Conservation (phyloP, 2,888 invertebrate genomes). For the Eucera pruinosa region DNA sequence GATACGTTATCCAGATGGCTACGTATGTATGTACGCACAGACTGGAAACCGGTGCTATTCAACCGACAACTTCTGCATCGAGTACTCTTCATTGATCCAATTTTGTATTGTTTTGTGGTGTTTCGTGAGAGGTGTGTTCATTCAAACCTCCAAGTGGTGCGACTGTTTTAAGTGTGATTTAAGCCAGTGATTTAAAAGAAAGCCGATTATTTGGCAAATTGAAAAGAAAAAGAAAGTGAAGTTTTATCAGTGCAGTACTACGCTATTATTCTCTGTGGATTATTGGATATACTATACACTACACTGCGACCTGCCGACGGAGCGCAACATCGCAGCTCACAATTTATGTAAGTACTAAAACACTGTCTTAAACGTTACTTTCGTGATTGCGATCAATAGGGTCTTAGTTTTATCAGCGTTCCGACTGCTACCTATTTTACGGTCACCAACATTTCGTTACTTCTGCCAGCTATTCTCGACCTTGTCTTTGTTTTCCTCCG, state of each 20-base stretch:
- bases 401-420: slow-evolving; percentile 26
- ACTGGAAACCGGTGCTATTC: slow-evolving; percentile 31
- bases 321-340: slow-evolving; percentile 50
- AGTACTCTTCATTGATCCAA: slow-evolving; percentile 46
- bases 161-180: slow-evolving; percentile 60
- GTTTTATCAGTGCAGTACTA: slow-evolving; percentile 70
- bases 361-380: slow-evolving; percentile 35
- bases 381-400: slow-evolving; percentile 54
- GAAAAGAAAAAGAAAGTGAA: slow-evolving; percentile 55
- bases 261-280: slow-evolving; percentile 73
- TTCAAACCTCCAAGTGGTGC: slow-evolving; percentile 51
- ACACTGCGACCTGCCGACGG: slow-evolving; percentile 48
- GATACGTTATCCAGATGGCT: slow-evolving; percentile 32
- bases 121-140: slow-evolving; percentile 43
- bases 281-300: slow-evolving; percentile 75
- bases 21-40: slow-evolving; percentile 19
- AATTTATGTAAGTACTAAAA: slow-evolving; percentile 58
- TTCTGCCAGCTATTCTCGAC: slow-evolving; percentile 24
- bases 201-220: slow-evolving; percentile 48
- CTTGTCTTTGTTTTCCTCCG: not conserved
- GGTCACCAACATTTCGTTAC: slow-evolving; percentile 48
- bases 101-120: slow-evolving; percentile 40
- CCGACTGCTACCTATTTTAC: slow-evolving; percentile 30
- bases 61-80: slow-evolving; percentile 39
- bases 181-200: slow-evolving; percentile 64